phyloP scores from a whole-genome alignment of 2,888 invertebrate species.

The Osedax frankpressi region DNA sequence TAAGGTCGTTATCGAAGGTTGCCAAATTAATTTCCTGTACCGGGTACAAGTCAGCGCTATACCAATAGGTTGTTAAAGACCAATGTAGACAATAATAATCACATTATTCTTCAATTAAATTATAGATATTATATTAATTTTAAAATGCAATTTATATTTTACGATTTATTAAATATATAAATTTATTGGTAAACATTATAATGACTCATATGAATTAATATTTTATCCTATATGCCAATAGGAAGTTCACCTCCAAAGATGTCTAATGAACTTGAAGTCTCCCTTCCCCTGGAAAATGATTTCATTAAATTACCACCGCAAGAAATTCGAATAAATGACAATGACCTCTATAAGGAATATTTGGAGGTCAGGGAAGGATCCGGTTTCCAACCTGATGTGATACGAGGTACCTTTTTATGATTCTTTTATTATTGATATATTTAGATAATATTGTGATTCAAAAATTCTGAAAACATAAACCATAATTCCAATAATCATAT shows the following conservation, averaged over 20 bases:
- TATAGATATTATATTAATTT: too few species aligned
- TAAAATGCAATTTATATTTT: too few species aligned
- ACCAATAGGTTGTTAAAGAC: constrained; percentile 35
- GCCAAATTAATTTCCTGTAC: constrained; percentile 36
- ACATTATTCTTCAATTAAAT: too few species aligned
- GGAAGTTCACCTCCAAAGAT: constrained; percentile 32
- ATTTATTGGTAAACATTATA: too few species aligned
- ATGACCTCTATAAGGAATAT: constrained; percentile 41
- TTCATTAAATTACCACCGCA: constrained; percentile 35
- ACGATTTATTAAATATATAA: too few species aligned
- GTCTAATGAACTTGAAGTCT: constrained; percentile 43
- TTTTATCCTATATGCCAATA: too few species aligned
- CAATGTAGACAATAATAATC: too few species aligned
- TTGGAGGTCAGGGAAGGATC: constrained; percentile 39
- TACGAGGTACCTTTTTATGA: constrained; percentile 7
- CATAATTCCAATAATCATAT: neutral
- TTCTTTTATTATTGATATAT: neutral
- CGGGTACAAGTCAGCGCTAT: constrained; percentile 39
- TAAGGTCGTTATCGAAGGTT: constrained; percentile 44
- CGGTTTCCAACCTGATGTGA: constrained; percentile 24
- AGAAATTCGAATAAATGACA: constrained; percentile 31
- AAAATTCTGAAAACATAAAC: neutral
- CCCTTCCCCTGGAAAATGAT: constrained; percentile 37
- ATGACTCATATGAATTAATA: too few species aligned
- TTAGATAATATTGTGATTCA: neutral